These are phyloP conservation scores for Plagodis dolabraria DNA, from an alignment of 2,888 invertebrate species.

Conservation along the genomic window DNA sequence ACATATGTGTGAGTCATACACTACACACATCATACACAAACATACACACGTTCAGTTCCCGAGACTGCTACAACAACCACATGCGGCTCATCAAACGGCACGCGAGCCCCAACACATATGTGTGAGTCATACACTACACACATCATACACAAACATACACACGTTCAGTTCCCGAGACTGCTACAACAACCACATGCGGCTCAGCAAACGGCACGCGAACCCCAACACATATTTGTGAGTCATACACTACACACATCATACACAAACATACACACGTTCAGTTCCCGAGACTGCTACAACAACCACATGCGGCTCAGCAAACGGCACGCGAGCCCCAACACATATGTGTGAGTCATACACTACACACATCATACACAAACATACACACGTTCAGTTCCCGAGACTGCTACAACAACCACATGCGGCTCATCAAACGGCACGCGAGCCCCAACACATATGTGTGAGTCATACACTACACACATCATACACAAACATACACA, in stretches of 20 bases:
- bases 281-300: constrained; percentile 70
- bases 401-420: constrained; percentile 76
- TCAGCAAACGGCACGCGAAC: constrained; percentile 71
- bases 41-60: constrained; percentile 58
- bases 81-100: constrained; percentile 73
- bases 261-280: constrained; percentile 50
- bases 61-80: constrained; percentile 76
- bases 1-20: constrained; percentile 60
- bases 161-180: constrained; percentile 71
- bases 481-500: constrained; percentile 21
- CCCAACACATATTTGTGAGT: constrained; percentile 68
- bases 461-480: constrained; percentile 49
- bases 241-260: not conserved
- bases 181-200: constrained; percentile 72
- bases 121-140: constrained; percentile 51
- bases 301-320: constrained; percentile 77
- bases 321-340: constrained; percentile 63
- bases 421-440: constrained; percentile 72
- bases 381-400: constrained; percentile 60
- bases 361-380: not conserved
- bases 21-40: not conserved
- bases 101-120: constrained; percentile 61
- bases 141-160: not conserved
- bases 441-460: constrained; percentile 61
- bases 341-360: constrained; percentile 60